Evolutionary conservation across 1,140 invertebrate species (phyloP), one percentile per base, ranked within the genome.

Genomic region (Campoletis sonorensis): DNA sequence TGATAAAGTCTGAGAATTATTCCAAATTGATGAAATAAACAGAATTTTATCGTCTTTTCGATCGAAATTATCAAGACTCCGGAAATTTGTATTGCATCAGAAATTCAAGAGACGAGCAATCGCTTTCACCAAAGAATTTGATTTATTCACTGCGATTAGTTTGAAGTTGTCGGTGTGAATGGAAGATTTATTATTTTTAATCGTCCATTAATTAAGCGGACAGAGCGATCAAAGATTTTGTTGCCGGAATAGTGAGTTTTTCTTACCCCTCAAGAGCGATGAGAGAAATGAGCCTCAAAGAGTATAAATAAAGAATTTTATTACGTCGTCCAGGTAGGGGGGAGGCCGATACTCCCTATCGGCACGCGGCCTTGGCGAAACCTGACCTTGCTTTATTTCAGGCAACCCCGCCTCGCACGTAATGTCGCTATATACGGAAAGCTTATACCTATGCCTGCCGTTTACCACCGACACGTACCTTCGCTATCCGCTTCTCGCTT

Each of bases 311-410:
- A 68, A 76, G 80, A 68, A 76, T 49, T 67, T 79, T 79, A 61
- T 76, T 80, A 79, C 79, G 79, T 83, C 64, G 73, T 77, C 49
- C 49, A 51, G 51, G 51, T n/a, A 49, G 82, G 82, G 83, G 86
- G 82, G 83, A 85, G 85, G 82, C 85, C 84, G 85, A 88, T 88
- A 88, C 87, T 87, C 86, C 18, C 83, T 87, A 81, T 83, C 83
- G 84, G 81, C 82, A 82, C 70, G 80, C 77, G 86, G 84, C 86
- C 87, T 90, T 88, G 86, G 82, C 77, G 83, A 86, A 89, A 87
- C 84, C 86, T 87, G 86, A 88, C 88, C 88, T 89, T 86, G 87
- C 77, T 87, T 88, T 90, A 88, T 90, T 90, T 88, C 81, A 84
- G 80, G 87, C 84, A 86, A 81, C 84, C 79, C 81, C 80, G 80